Percentiles rank a stretch among this genome's conserved stretches.
These are phyloP conservation scores for Volucella zonaria DNA, from an alignment of 2,888 invertebrate genomes.

Conservation along the genomic window DNA sequence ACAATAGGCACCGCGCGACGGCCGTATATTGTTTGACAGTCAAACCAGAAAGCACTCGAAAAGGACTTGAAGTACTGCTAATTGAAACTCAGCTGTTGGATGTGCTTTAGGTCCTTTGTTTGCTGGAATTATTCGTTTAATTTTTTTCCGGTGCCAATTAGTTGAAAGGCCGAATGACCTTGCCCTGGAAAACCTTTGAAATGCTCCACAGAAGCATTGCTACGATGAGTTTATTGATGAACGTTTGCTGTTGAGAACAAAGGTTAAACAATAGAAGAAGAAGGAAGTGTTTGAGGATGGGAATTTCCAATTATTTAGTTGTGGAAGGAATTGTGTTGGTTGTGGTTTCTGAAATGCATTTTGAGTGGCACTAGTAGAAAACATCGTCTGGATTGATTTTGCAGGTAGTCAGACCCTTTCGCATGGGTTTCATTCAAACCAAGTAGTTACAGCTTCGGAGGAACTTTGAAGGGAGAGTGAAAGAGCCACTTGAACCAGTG, in stretches of 20 bases:
- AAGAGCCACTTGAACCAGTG: too few relatives aligned
- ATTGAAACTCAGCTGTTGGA: constrained; percentile 19
- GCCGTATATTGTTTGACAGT: neutral
- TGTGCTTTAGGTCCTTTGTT: too few relatives aligned
- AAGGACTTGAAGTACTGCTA: constrained; percentile 8
- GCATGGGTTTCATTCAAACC: too few relatives aligned
- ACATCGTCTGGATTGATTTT: too few relatives aligned
- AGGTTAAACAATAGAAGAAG: neutral
- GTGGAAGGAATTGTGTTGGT: neutral
- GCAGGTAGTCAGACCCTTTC: too few relatives aligned
- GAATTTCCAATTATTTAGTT: constrained; percentile 33
- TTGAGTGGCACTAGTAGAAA: neutral
- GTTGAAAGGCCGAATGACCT: neutral
- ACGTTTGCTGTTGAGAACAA: constrained; percentile 7
- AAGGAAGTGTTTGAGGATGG: neutral
- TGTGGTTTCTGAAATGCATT: neutral
- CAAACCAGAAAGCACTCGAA: neutral
- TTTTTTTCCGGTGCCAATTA: too few relatives aligned
- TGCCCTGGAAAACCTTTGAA: constrained; percentile 5
- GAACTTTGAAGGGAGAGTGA: too few relatives aligned
- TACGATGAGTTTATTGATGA: constrained; percentile 28
- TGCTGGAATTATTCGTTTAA: too few relatives aligned
- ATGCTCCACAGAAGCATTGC: constrained; percentile 1
- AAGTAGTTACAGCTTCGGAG: too few relatives aligned
- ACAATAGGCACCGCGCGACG: neutral